Base-by-base conservation (phyloP, 1,140 invertebrate species). In the Dendroctonus ponderosae region DNA sequence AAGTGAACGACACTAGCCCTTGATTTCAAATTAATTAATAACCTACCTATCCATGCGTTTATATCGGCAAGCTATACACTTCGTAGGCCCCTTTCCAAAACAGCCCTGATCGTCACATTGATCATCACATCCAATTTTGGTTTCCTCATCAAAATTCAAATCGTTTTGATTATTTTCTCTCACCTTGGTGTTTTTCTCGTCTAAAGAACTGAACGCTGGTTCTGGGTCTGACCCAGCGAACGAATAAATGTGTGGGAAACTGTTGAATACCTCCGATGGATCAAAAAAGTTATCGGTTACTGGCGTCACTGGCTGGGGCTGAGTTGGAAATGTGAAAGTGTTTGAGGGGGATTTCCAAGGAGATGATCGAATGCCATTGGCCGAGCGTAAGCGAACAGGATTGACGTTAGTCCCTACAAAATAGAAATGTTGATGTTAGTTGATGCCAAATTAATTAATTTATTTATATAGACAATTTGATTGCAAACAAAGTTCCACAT, bases 71-170 rank as follows among this genome's bases (percentile, higher is more conserved):
- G 87, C 85, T 61, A 92, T 85, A 77, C 91, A 93, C 72, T 92
- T 89, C 0, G 86, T 88, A 0, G 90, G 87, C 66, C 90, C 90
- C 74, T 87, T 87, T 64, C 89, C 91, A 74, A 91, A 93, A 77
- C 91, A 93, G 48, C 91, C 91, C 75, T 89, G 87, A 51, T 85
- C 79, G 78, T 91, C 90, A 78, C 91, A 92, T 78, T 93, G 89
- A 44, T 89, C 86, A 80, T 93, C 90, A 77, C 91, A 93, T 70
- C 87, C 85, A 71, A 90, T 86, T 64, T 89, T 81, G 54, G 90
- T 85, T 69, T 84, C 83, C 72, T 85, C 87, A 69, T 86, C 85
- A 2, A 79, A 74, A 56, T 84, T 82, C 7, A 74, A 69, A 40
- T 70, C 70, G 41, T 78, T 77, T 62, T 79, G 72, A 38, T 74